Evolutionary conservation across 2,113 vertebrate species (phyloP).

Genomic region (Prunella himalayana): DNA sequence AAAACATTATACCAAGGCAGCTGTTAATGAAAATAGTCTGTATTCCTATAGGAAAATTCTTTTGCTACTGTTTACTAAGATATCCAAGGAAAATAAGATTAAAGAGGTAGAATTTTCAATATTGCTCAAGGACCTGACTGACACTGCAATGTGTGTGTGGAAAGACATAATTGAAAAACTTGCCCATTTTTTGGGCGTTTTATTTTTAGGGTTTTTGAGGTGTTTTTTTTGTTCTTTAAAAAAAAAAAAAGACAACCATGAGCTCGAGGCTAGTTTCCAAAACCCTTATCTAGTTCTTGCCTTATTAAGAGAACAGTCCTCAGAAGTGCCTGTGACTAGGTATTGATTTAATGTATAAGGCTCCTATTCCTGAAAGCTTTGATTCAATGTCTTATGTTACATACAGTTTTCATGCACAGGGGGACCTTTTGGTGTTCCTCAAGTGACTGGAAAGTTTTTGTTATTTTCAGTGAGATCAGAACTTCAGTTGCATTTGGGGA

Average conservation of each 20-base stretch:
- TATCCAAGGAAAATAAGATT: neutral
- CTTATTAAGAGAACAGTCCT: neutral
- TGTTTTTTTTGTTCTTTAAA: neutral
- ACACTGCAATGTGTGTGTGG: fast-evolving
- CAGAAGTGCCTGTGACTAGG: neutral
- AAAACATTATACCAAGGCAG: neutral
- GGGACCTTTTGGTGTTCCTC: neutral
- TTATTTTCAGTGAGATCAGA: neutral
- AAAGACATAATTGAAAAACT: neutral
- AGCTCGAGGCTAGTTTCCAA: neutral
- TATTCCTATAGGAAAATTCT: neutral
- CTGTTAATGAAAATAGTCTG: neutral
- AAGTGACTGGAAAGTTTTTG: neutral
- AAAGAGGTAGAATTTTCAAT: neutral
- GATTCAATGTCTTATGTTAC: neutral
- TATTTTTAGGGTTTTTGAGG: neutral
- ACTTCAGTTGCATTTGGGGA: neutral
- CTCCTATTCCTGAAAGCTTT: neutral
- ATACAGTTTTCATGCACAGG: neutral
- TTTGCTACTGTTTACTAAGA: neutral
- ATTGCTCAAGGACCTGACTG: neutral
- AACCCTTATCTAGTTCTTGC: neutral
- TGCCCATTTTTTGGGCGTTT: neutral
- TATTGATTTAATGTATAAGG: neutral
- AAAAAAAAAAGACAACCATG: neutral